These are phyloP conservation scores for Chaetodon trifasciatus DNA, from an alignment of 2,797 vertebrate genomes.

Conservation along the genomic window DNA sequence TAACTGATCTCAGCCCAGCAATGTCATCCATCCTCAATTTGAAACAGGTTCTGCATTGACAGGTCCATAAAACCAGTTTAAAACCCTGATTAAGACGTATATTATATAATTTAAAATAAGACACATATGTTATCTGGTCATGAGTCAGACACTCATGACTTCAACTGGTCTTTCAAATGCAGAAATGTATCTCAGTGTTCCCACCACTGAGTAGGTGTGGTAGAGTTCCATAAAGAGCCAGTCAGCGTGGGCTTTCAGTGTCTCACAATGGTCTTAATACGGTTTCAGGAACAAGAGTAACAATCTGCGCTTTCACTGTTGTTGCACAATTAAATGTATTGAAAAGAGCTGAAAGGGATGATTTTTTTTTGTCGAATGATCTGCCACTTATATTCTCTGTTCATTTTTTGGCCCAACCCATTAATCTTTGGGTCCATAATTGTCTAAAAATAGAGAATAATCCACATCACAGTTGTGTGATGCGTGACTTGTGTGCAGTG, in stretches of 20 bases:
- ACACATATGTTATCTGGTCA: neutral
- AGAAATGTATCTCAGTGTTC: neutral
- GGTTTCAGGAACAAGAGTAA: too few species aligned
- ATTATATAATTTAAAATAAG: too few species aligned
- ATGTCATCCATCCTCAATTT: neutral
- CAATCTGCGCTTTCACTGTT: too few species aligned
- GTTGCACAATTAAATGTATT: too few species aligned
- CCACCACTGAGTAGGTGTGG: neutral
- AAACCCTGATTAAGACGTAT: neutral
- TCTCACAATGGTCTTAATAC: neutral
- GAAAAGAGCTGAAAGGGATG: too few species aligned
- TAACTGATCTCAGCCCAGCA: constrained; percentile 5
- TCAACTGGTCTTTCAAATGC: neutral
- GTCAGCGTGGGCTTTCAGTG: neutral
- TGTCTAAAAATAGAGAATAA: too few species aligned
- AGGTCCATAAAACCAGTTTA: neutral
- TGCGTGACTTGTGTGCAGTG: too few species aligned
- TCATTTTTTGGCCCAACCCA: too few species aligned
- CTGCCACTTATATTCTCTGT: too few species aligned
- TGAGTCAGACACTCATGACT: neutral
- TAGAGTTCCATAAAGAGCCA: neutral
- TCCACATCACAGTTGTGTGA: too few species aligned
- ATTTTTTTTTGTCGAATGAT: too few species aligned
- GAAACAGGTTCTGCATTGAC: neutral
- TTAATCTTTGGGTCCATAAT: too few species aligned